Conservation (phyloP, 1,140 invertebrate genomes). For the Sitodiplosis mosellana region DNA sequence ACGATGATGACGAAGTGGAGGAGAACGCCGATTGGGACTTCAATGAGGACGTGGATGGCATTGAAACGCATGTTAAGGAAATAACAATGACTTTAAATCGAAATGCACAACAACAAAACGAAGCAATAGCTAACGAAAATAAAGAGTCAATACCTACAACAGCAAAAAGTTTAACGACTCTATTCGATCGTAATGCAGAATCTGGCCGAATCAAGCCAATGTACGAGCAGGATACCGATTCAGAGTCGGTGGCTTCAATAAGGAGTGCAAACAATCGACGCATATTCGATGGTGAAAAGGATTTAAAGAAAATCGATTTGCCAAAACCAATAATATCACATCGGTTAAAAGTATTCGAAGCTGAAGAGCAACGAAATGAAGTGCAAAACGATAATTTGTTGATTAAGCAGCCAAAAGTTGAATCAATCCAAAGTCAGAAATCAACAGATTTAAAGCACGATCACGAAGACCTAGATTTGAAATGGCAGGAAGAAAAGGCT, state of each 20-base stretch:
- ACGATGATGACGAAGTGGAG: slow-evolving; percentile 10
- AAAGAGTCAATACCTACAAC: neutral
- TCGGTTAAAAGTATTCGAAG: slow-evolving; percentile 11
- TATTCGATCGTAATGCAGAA: neutral
- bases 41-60: slow-evolving; percentile 16
- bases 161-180: neutral
- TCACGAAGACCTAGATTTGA: slow-evolving; percentile 29
- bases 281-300: neutral
- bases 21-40: slow-evolving; percentile 6
- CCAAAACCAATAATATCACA: neutral
- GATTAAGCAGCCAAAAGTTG: slow-evolving; percentile 17
- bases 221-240: slow-evolving; percentile 25
- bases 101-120: neutral
- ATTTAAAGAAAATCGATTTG: neutral
- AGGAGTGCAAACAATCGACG: neutral
- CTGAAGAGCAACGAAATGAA: slow-evolving; percentile 23
- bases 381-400: slow-evolving; percentile 16
- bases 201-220: slow-evolving; percentile 8
- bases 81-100: slow-evolving; percentile 10
- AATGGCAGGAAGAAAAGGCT: slow-evolving; percentile 30
- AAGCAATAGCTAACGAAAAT: neutral
- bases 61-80: slow-evolving; percentile 19
- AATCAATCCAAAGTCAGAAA: slow-evolving; percentile 26
- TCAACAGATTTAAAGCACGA: slow-evolving; percentile 29
- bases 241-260: slow-evolving; percentile 29